phyloP scores from a whole-genome alignment of 2,888 invertebrate genomes.

The Drosophila formosana region DNA sequence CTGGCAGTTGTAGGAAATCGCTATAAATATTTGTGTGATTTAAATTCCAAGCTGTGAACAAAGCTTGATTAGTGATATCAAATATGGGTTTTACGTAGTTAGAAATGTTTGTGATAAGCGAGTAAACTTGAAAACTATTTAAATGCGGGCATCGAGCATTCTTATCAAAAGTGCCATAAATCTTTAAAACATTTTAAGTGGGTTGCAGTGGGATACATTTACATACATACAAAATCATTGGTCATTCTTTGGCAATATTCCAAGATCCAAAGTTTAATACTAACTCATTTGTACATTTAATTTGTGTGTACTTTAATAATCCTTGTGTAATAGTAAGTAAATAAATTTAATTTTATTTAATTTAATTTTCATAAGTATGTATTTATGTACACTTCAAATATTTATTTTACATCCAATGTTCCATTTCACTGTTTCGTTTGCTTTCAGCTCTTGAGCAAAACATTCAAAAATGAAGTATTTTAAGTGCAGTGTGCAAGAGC shows the following conservation, averaged over 20 bases:
- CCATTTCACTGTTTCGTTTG: slow-evolving; percentile 15
- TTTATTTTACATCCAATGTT: background rate
- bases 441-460: slow-evolving; percentile 7
- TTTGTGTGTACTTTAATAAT: background rate
- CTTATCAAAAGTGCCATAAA: slow-evolving; percentile 7
- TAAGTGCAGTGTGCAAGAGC: slow-evolving; percentile 3
- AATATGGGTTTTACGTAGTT: background rate
- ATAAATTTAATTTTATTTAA: no score
- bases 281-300: no score
- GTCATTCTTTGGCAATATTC: background rate
- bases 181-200: slow-evolving; percentile 7
- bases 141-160: background rate
- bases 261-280: background rate
- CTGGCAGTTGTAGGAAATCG: slow-evolving; percentile 4
- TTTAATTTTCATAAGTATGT: background rate
- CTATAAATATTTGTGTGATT: slow-evolving; percentile 1
- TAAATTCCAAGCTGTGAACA: background rate
- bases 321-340: no score
- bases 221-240: background rate
- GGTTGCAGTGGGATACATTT: background rate
- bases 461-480: slow-evolving; percentile 9
- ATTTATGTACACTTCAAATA: slow-evolving; percentile 3
- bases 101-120: background rate
- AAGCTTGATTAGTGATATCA: background rate
- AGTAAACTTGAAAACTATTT: slow-evolving; percentile 8